Base-by-base conservation (phyloP, 2,797 vertebrate genomes). In the Orientallactaga sibirica region DNA sequence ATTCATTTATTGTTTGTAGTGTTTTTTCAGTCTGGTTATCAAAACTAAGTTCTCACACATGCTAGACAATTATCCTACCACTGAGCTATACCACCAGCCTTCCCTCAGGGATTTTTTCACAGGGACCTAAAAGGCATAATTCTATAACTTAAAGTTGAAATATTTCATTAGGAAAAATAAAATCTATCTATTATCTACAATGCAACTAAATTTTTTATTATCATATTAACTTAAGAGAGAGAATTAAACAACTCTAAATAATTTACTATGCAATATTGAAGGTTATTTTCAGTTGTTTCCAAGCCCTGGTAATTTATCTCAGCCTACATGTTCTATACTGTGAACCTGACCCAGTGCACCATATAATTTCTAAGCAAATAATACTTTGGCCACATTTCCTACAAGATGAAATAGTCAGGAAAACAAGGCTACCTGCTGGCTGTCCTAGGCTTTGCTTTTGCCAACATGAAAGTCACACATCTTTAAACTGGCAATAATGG, bases 331-430 rank as follows among this genome's bases (percentile, higher is more conserved):
- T 16, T 82, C 15, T 15, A 7, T 7, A 77, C 78, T 85, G 61
- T 48, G 43, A 52, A 76, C 73, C 62, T 93, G 52, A 84, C 37
- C 25, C n/a, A 75, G 27, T 15, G 66, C 9, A 71, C 43, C 70
- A 71, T 86, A 82, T 71, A 92, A 87, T 90, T 85, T 78, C 43
- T 93, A 91, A 94, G 43, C 62, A 87, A 94, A 68, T 90, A 78
- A 80, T 78, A 68, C 27, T 61, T 89, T 19, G n/a, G 8, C 90
- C 67, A 43, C 71, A 83, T 90, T 90, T 89, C 48, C 68, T 81
- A 19, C 25, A 89, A 87, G 43, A 95, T 33, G 22, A 92, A 93
- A 90, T 73, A 82, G 77, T 79, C 78, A 76, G 48, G 76, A 95
- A 48, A 90, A 74, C n/a, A 91, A 29, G 52, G 66, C n/a, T 88